Percentiles rank a stretch among this genome's conserved stretches.
These are phyloP conservation scores for Nasua narica DNA, from an alignment of 2,797 vertebrate species.

Conservation along the genomic window DNA sequence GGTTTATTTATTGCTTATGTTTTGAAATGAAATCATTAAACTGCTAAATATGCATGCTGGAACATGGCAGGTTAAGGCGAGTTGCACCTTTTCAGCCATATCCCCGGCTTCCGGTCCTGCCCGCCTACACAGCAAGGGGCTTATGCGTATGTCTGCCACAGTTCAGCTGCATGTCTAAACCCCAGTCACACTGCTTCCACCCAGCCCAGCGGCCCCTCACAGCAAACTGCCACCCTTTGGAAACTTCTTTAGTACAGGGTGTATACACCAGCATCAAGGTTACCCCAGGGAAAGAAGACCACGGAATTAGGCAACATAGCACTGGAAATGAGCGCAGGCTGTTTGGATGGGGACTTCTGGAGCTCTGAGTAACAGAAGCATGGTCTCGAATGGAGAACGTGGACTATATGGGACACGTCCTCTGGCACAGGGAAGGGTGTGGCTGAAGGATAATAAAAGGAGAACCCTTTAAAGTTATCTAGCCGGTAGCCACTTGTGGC, in stretches of 20 bases:
- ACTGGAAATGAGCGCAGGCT: neutral
- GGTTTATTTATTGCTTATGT: neutral
- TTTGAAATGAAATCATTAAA: conserved; percentile 1
- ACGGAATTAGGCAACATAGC: neutral
- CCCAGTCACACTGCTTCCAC: neutral
- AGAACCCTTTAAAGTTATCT: neutral
- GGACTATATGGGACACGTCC: neutral
- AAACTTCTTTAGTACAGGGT: neutral
- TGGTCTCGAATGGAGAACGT: too few relatives aligned
- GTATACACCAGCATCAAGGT: neutral
- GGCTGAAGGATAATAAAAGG: neutral
- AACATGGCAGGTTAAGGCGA: neutral
- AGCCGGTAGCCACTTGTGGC: neutral
- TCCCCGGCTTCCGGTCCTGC: neutral
- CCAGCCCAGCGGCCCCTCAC: neutral
- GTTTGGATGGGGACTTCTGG: neutral
- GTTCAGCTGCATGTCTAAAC: neutral
- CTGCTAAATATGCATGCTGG: neutral
- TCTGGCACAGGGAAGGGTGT: neutral
- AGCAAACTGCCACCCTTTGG: neutral
- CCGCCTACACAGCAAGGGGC: neutral
- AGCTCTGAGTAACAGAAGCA: neutral
- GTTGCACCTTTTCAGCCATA: neutral
- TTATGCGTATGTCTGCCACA: neutral
- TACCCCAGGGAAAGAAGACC: neutral